Evolutionary conservation across 2,113 vertebrate genomes (phyloP).

Genomic region (Mus musculus): GRCm39 chr4:47575501-47576000

Average conservation of each 20-base stretch:
- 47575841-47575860: background rate
- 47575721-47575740: background rate
- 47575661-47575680: background rate
- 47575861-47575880: background rate
- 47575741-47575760: background rate
- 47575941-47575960: background rate
- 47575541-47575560: background rate
- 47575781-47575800: background rate
- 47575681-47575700: background rate
- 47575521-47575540: background rate
- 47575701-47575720: background rate
- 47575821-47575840: background rate
- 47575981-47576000: slow-evolving; percentile 26
- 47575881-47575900: background rate
- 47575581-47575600: background rate
- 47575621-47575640: background rate
- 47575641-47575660: too few species aligned
- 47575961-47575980: background rate
- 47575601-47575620: background rate
- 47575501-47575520: background rate
- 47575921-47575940: background rate
- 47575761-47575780: background rate
- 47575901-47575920: background rate
- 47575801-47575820: background rate
- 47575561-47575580: background rate